Evolutionary conservation across 2,888 invertebrate genomes (phyloP).

Genomic region (Lysandra coridon): DNA sequence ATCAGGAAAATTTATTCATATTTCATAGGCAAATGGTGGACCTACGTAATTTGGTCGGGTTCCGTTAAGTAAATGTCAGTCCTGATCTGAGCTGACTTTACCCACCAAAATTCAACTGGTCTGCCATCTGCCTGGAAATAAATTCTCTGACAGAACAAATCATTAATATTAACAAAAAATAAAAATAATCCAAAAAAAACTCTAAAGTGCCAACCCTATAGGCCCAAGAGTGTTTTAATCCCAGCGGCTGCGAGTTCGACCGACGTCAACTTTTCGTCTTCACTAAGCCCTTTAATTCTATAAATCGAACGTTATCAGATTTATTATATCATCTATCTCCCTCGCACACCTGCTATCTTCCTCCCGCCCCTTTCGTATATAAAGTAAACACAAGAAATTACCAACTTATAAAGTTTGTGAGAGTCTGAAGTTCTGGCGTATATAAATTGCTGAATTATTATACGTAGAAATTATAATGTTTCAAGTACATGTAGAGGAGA

Average conservation of each 20-base stretch:
- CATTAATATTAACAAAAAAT: background rate
- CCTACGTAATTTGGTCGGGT: too few relatives aligned
- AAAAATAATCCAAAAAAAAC: too few relatives aligned
- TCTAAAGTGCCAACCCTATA: conserved; percentile 34
- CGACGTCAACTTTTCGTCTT: conserved; percentile 64
- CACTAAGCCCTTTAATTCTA: conserved; percentile 60
- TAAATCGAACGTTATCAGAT: conserved; percentile 55
- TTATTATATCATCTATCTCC: conserved; percentile 32
- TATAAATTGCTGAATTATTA: conserved; percentile 22
- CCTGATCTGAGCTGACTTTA: too few relatives aligned
- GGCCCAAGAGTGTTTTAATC: conserved; percentile 50
- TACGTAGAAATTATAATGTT: background rate
- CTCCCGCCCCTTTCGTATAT: background rate
- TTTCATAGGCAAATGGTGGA: too few relatives aligned
- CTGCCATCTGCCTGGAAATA: too few relatives aligned
- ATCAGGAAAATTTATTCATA: too few relatives aligned
- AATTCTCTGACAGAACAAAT: background rate
- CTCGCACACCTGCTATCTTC: conserved; percentile 11
- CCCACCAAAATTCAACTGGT: too few relatives aligned
- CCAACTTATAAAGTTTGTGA: conserved; percentile 15
- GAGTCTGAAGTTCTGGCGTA: conserved; percentile 5
- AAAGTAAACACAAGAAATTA: conserved; percentile 8
- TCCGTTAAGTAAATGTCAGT: too few relatives aligned
- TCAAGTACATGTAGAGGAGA: too few relatives aligned
- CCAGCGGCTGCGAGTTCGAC: conserved; percentile 51